A percentile compares a stretch with the other conserved stretches of the same genome.
Evolutionary conservation across 2,113 vertebrate genomes (phyloP).

Genomic region (Eretmochelys imbricata): DNA sequence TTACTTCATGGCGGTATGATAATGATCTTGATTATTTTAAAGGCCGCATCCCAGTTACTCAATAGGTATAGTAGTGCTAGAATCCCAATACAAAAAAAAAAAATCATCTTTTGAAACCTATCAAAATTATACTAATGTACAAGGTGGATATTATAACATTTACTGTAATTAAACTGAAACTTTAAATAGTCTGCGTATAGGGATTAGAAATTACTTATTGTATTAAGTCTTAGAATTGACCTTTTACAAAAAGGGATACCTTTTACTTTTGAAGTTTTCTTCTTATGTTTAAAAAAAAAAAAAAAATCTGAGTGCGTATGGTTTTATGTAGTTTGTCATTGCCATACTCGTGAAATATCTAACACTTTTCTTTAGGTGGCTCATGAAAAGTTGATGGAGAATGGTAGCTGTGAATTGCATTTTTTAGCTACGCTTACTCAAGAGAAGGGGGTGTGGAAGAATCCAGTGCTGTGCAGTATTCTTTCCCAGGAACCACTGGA

Average conservation of each 20-base stretch:
- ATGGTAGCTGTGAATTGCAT: constrained; percentile 86
- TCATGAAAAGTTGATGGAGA: constrained; percentile 87
- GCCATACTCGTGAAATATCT: constrained; percentile 45
- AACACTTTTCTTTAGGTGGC: constrained; percentile 80
- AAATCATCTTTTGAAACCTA: not conserved
- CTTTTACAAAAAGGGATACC: not conserved
- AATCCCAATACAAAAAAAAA: not conserved
- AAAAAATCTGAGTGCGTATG: not conserved
- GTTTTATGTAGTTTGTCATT: constrained; percentile 49
- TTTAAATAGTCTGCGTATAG: not conserved
- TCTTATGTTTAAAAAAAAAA: not conserved
- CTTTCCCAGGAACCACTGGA: constrained; percentile 83
- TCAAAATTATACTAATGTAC: not conserved
- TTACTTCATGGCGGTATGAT: not conserved
- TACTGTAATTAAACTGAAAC: not conserved
- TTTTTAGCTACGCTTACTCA: constrained; percentile 85
- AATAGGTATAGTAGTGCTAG: not conserved
- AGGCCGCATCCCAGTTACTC: not conserved
- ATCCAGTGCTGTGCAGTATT: constrained; percentile 84
- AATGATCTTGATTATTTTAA: not conserved
- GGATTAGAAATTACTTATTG: not conserved
- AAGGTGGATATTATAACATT: not conserved
- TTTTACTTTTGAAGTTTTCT: not conserved
- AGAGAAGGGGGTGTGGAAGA: constrained; percentile 90
- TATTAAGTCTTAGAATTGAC: not conserved